These are phyloP conservation scores for Emydocephalus ijimae DNA, from an alignment of 2,113 vertebrate species.

Conservation along the genomic window DNA sequence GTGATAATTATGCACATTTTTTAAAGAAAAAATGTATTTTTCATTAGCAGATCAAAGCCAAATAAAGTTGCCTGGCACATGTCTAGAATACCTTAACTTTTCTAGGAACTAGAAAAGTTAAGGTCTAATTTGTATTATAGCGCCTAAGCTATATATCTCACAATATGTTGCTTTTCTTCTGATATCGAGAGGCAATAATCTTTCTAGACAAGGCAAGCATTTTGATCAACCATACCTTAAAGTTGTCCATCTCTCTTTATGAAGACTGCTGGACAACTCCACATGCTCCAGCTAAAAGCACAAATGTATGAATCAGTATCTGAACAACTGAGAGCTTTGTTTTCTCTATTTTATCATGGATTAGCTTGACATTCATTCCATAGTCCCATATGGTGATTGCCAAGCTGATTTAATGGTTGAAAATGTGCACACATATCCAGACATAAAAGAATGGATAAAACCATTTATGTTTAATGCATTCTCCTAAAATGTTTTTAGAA, in stretches of 20 bases:
- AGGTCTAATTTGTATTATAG: not conserved
- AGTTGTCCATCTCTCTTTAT: not conserved
- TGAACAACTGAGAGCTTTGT: not conserved
- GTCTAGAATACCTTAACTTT: not conserved
- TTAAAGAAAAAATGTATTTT: not conserved
- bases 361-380: not conserved
- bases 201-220: not conserved
- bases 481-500: not conserved
- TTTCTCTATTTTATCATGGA: not conserved
- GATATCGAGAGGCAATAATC: not conserved
- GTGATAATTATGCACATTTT: not conserved
- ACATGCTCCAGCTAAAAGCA: not conserved
- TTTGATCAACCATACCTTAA: not conserved
- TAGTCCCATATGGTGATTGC: not conserved
- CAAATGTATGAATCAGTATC: not conserved
- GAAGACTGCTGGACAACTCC: not conserved
- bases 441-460: not conserved
- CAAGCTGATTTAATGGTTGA: not conserved
- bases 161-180: not conserved
- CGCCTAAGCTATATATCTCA: not conserved
- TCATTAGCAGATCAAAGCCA: not conserved
- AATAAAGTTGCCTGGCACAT: not conserved
- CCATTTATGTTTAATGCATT: not conserved
- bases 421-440: not conserved
- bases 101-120: not conserved